Percentiles rank a stretch among this genome's conserved stretches.
phyloP scores from a whole-genome alignment of 2,797 vertebrate species.

The Propithecus deckenii region DNA sequence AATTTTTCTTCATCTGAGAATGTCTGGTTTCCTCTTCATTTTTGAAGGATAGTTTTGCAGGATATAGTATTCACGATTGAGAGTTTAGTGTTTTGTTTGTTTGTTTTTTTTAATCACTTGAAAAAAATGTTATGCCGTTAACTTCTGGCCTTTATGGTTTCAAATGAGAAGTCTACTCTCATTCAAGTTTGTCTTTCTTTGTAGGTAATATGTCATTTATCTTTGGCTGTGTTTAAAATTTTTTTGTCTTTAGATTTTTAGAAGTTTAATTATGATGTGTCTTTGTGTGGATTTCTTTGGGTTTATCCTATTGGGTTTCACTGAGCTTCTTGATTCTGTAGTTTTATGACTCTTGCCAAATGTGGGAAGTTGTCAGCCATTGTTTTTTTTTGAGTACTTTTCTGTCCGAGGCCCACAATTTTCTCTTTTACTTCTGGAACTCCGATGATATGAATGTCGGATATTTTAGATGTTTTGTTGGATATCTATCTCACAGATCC shows the following conservation, averaged over 20 bases:
- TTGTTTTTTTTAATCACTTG: not conserved
- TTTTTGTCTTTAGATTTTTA: not conserved
- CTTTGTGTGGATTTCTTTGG: not conserved
- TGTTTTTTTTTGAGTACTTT: not conserved
- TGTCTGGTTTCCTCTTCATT: not conserved
- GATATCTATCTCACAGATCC: not conserved
- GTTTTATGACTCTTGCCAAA: not conserved
- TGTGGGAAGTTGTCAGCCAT: not conserved
- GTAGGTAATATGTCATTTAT: not conserved
- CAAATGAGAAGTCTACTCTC: not conserved
- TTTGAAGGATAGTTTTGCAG: not conserved
- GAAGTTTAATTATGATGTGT: not conserved
- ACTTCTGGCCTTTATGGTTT: not conserved
- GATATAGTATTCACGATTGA: not conserved
- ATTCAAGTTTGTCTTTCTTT: not conserved
- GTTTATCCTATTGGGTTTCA: not conserved
- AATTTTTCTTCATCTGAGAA: not conserved
- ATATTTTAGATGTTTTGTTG: not conserved
- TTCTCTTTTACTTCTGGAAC: not conserved
- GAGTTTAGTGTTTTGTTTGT: not conserved
- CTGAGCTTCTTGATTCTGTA: not conserved
- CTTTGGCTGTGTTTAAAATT: not conserved
- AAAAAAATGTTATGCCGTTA: not conserved
- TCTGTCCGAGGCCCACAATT: not conserved
- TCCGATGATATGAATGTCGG: not conserved